Percentiles rank a stretch among this genome's conserved stretches.
These are phyloP conservation scores for Drosophila parthenogenetica DNA, from an alignment of 2,888 invertebrate species.

Conservation along the genomic window DNA sequence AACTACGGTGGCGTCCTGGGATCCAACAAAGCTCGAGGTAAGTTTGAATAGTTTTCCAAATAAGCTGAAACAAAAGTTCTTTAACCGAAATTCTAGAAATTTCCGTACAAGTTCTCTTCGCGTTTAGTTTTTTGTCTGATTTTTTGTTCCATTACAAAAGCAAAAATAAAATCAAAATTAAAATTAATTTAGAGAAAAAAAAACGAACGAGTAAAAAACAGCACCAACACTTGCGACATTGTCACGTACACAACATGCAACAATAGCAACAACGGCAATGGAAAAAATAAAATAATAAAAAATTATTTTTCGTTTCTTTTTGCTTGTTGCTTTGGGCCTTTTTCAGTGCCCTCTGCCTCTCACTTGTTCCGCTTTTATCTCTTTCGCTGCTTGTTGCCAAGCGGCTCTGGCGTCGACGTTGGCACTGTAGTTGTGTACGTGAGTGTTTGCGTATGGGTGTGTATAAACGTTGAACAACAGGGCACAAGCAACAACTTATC, in stretches of 20 bases:
- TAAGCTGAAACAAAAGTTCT: background rate
- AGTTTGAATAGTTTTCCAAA: conserved; percentile 35
- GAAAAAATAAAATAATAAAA: conserved; percentile 29
- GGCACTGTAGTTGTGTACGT: background rate
- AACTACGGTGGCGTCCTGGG: conserved; percentile 72
- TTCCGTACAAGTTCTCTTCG: background rate
- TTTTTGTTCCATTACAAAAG: conserved; percentile 21
- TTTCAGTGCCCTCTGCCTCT: conserved; percentile 38
- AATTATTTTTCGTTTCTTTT: conserved; percentile 49
- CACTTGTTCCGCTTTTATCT: conserved; percentile 67
- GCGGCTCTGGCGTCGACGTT: conserved; percentile 41
- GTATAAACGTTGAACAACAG: conserved; percentile 45
- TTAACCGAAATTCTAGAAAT: conserved; percentile 11
- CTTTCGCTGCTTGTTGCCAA: conserved; percentile 71
- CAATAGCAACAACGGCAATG: conserved; percentile 14
- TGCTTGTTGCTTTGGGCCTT: conserved; percentile 48
- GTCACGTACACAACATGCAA: conserved; percentile 68
- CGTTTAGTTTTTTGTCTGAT: no score
- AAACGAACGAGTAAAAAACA: conserved; percentile 19
- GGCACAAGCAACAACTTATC: conserved; percentile 18
- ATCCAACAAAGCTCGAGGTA: conserved; percentile 80
- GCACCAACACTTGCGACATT: conserved; percentile 43
- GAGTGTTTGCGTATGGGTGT: conserved; percentile 12
- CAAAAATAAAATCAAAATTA: conserved; percentile 7
- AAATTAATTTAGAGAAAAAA: conserved; percentile 22